These are phyloP conservation scores for Callospermophilus lateralis DNA, from an alignment of 2,113 vertebrate genomes.

Conservation along the genomic window DNA sequence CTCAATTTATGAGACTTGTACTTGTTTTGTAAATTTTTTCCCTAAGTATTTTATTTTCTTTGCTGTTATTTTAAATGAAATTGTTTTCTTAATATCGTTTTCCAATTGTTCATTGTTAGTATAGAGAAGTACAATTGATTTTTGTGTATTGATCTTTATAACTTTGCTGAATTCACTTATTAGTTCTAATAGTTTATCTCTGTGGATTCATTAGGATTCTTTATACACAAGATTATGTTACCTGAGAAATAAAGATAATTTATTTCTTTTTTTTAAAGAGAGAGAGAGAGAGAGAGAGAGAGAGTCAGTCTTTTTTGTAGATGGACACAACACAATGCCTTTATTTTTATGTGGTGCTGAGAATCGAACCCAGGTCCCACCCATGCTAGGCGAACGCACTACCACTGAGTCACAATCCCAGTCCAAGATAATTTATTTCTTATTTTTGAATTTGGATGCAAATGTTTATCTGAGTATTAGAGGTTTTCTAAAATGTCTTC, in stretches of 20 bases:
- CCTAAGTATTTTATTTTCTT: background rate
- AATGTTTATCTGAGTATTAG: too few species aligned
- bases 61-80: background rate
- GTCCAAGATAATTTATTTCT: background rate
- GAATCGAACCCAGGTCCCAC: too few species aligned
- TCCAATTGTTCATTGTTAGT: background rate
- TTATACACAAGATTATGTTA: background rate
- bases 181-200: background rate
- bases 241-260: background rate
- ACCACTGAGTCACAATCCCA: too few species aligned
- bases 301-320: too few species aligned
- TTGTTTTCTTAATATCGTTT: background rate
- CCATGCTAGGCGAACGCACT: too few species aligned
- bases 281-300: too few species aligned
- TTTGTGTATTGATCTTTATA: background rate
- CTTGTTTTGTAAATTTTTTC: slow-evolving; percentile 16
- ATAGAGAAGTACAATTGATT: background rate
- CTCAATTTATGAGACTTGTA: background rate
- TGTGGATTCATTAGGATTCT: background rate
- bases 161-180: background rate
- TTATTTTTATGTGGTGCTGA: too few species aligned
- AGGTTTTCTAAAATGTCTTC: too few species aligned
- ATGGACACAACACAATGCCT: too few species aligned
- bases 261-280: background rate
- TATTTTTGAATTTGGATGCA: background rate